Evolutionary conservation across 2,113 vertebrate species (phyloP).

Genomic region (Sminthopsis crassicaudata): DNA sequence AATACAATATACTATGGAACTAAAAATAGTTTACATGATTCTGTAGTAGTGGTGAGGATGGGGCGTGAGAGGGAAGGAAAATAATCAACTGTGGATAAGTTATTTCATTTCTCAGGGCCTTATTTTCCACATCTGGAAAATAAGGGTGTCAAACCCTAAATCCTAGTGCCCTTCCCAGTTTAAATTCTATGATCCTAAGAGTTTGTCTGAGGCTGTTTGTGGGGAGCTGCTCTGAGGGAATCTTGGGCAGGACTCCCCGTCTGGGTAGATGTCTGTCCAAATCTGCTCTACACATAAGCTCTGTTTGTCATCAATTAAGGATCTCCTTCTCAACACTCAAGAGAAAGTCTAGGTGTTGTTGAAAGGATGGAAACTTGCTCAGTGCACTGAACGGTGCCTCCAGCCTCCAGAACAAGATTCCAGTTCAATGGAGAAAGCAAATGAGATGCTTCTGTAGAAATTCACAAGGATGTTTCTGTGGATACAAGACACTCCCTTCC

Average conservation of each 20-base stretch:
- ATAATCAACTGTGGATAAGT: not conserved
- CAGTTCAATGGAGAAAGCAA: conserved; percentile 70
- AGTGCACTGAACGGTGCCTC: conserved; percentile 1
- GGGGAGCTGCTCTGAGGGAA: conserved; percentile 8
- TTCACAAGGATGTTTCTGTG: conserved; percentile 83
- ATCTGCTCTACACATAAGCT: conserved; percentile 18
- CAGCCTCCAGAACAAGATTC: conserved; percentile 66
- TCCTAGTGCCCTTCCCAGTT: not conserved
- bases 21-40: not conserved
- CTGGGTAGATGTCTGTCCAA: conserved; percentile 4
- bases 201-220: not conserved
- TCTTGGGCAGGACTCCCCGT: not conserved
- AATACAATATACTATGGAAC: not conserved
- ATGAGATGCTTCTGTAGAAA: conserved; percentile 73
- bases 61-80: no score
- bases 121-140: not conserved
- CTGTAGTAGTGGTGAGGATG: not conserved
- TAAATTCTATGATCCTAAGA: not conserved
- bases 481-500: conserved; percentile 73
- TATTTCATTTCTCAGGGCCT: not conserved
- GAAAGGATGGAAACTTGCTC: conserved; percentile 19
- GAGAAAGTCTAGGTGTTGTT: conserved; percentile 25
- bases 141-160: no score
- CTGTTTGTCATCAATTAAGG: not conserved
- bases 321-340: not conserved